These are phyloP conservation scores for Taenioides sp. DNA, from an alignment of 2,797 vertebrate species.

Conservation along the genomic window DNA sequence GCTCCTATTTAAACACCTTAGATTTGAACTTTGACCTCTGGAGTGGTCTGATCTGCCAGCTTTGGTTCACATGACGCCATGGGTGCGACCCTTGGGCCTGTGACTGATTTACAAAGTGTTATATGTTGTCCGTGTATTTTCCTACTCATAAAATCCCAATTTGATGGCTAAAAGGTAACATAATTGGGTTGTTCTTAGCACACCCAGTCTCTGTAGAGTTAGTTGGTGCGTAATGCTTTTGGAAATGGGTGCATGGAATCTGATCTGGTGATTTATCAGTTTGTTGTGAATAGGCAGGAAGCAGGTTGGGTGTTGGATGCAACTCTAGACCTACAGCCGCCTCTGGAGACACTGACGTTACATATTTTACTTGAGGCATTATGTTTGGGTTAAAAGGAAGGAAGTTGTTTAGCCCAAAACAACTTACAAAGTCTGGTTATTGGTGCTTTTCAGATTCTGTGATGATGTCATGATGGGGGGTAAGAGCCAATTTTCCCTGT, in stretches of 20 bases:
- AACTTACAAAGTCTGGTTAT: background rate
- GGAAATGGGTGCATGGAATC: conserved; percentile 6
- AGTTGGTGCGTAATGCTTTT: background rate
- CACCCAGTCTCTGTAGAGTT: conserved; percentile 8
- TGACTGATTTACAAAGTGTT: conserved; percentile 13
- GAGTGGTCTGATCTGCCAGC: conserved; percentile 34
- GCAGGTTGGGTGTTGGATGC: conserved; percentile 11
- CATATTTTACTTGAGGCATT: conserved; percentile 1
- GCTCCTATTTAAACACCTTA: conserved; percentile 41
- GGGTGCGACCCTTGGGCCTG: conserved; percentile 12
- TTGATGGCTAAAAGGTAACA: conserved; percentile 7
- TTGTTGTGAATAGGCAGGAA: conserved; percentile 15
- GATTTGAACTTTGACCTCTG: conserved; percentile 38
- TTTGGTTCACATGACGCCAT: conserved; percentile 24
- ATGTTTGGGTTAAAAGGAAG: conserved; percentile 10
- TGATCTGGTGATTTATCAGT: conserved; percentile 12
- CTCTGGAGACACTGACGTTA: conserved; percentile 10
- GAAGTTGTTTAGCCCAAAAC: background rate
- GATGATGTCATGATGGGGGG: no score
- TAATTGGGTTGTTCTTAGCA: background rate
- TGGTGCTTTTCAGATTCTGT: background rate
- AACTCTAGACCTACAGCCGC: conserved; percentile 8
- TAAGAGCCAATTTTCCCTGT: no score
- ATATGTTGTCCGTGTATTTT: background rate
- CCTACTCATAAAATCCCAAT: background rate